phyloP scores from a whole-genome alignment of 2,888 invertebrate genomes.

The Drepanosiphum platanoidis region DNA sequence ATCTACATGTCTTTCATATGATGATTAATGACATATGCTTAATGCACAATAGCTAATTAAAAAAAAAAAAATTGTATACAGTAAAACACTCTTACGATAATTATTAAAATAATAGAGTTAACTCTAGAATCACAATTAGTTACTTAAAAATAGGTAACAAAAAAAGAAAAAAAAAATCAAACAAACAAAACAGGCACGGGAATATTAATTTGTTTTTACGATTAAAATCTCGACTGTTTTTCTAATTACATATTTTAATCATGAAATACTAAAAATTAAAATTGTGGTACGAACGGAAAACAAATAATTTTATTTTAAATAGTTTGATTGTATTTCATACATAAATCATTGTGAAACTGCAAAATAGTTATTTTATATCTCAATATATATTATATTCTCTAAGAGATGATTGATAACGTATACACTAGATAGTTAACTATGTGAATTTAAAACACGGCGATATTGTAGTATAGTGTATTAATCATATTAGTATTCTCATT shows the following conservation, averaged over 20 bases:
- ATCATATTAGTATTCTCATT: not conserved
- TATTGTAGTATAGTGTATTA: not conserved
- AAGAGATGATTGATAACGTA: not conserved
- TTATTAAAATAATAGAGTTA: conserved; percentile 52
- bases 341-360: not conserved
- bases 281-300: not conserved
- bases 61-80: not conserved
- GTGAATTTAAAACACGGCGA: too few relatives aligned
- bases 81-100: conserved; percentile 10
- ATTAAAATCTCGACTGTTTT: not conserved
- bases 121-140: conserved; percentile 59
- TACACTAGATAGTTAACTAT: not conserved
- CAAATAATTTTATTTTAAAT: not conserved
- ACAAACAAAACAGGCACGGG: not conserved
- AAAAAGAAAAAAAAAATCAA: conserved; percentile 12
- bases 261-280: not conserved
- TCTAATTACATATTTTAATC: not conserved
- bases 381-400: not conserved
- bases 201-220: not conserved
- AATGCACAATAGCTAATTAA: conserved; percentile 20
- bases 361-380: not conserved
- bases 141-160: conserved; percentile 60
- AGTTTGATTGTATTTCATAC: not conserved
- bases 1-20: conserved; percentile 19
- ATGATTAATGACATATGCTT: conserved; percentile 21